Evolutionary conservation across 2,888 invertebrate species (phyloP), one percentile per base, ranked within the genome.

Genomic region (Pedicia rivosa): DNA sequence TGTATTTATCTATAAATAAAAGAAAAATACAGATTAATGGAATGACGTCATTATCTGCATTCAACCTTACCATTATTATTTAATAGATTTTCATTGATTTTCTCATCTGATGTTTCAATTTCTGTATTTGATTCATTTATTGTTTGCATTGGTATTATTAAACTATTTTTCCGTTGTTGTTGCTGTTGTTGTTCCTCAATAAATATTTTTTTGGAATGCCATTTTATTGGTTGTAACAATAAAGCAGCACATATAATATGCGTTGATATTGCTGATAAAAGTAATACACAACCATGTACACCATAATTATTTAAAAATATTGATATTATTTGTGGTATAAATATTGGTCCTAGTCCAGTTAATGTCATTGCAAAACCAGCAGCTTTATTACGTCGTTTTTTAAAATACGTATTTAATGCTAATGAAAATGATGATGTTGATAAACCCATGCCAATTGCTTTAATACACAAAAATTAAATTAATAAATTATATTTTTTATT

Each of bases 361-460:
- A 75, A 54, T 2, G 75, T 74, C 67, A 74, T 69, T 22, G 69
- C 70, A 5, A 70, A 56, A 1, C 74, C 74, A 17, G 72, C 63
- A 0, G 77, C 78, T 50, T 69, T 65, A 25, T 68, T 68, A 47
- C 76, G 63, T 48, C 67, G 72, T 43, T 67, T 65, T 44, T 63
- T 64, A 49, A 78, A 78, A 52, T 71, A 78, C 4, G 72, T 67
- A 54, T 76, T 76, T 33, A 76, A 56, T 16, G 77, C 75, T 47
- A 75, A 56, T 13, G 68, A 66, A 49, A 71, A 74, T 3, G 74
- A 65, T 20, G 71, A 64, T 67, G 70, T 68, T 2, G 67, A 64
- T 38, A 74, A 59, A 33, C 68, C 68, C 43, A 71, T 59, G 22
- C 77, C 77, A 48, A 69, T 54, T 32, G 77, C 77, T 78, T 59